phyloP scores from a whole-genome alignment of 2,797 vertebrate genomes.

The Micromesistius poutassou region DNA sequence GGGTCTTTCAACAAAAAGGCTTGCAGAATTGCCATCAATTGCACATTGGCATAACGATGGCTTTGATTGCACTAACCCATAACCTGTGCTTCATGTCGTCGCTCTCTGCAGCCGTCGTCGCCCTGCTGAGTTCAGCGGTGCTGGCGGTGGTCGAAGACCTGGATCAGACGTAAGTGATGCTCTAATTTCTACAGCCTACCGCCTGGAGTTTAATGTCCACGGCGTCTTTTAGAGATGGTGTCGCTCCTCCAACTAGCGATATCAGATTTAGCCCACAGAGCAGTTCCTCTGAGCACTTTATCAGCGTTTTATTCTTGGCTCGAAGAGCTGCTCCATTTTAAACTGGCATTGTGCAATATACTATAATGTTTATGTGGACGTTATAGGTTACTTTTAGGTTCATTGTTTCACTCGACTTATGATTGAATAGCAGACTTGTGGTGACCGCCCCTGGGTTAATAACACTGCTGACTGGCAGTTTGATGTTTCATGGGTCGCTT shows the following conservation, averaged over 20 bases:
- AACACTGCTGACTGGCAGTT: background rate
- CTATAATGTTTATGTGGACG: background rate
- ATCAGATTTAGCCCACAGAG: background rate
- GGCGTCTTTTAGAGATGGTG: background rate
- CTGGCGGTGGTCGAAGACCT: constrained; percentile 74
- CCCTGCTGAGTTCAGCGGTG: constrained; percentile 57
- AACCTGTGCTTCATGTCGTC: constrained; percentile 2
- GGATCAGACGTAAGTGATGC: constrained; percentile 75
- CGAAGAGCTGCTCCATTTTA: too few relatives aligned
- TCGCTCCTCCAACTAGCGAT: background rate
- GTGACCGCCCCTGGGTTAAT: background rate
- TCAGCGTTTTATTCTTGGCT: background rate
- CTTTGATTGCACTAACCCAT: background rate
- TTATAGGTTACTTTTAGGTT: background rate
- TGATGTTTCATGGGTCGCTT: background rate
- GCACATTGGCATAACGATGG: background rate
- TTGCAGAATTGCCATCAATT: constrained; percentile 4
- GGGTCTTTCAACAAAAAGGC: constrained; percentile 42
- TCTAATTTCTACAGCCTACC: background rate
- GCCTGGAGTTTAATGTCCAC: background rate
- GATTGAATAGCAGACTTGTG: background rate
- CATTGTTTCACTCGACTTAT: background rate
- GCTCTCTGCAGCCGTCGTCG: constrained; percentile 41
- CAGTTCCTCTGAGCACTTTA: background rate
- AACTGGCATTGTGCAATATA: background rate